phyloP scores from a whole-genome alignment of 2,113 vertebrate species.

The Rhinogobius similis region DNA sequence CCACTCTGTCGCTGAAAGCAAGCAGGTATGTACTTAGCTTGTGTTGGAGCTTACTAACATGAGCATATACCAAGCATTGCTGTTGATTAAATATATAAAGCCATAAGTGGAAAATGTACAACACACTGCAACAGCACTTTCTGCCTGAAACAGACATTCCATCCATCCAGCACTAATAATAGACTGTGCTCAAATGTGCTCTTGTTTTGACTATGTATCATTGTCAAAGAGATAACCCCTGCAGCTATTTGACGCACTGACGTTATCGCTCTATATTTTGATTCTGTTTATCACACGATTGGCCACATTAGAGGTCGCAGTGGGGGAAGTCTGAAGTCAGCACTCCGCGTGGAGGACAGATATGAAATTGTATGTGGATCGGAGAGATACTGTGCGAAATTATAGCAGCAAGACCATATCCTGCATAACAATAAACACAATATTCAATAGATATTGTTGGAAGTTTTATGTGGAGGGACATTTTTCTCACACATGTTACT shows the following conservation, averaged over 20 bases:
- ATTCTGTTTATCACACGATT: conserved; percentile 56
- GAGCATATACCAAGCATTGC: neutral
- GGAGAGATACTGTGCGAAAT: conserved; percentile 28
- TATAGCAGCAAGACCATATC: conserved; percentile 48
- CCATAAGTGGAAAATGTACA: neutral
- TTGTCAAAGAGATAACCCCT: conserved; percentile 44
- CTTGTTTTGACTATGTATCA: conserved; percentile 23
- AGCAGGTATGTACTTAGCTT: neutral
- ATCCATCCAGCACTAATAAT: neutral
- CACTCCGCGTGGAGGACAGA: conserved; percentile 44
- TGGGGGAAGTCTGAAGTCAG: conserved; percentile 55
- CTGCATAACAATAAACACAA: conserved; percentile 54
- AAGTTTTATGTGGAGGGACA: conserved; percentile 19
- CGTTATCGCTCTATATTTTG: conserved; percentile 60
- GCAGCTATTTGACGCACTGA: conserved; percentile 49
- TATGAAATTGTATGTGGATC: conserved; percentile 53
- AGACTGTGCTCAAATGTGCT: neutral
- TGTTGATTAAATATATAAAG: neutral
- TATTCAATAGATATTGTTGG: conserved; percentile 37
- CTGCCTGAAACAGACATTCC: neutral
- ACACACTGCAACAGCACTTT: neutral
- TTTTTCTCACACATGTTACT: conserved; percentile 31
- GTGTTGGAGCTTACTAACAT: neutral
- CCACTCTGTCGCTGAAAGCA: conserved; percentile 80
- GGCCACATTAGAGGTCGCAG: conserved; percentile 30